phyloP scores from a whole-genome alignment of 2,113 vertebrate species.

The Cyphomyrus plagiostoma region DNA sequence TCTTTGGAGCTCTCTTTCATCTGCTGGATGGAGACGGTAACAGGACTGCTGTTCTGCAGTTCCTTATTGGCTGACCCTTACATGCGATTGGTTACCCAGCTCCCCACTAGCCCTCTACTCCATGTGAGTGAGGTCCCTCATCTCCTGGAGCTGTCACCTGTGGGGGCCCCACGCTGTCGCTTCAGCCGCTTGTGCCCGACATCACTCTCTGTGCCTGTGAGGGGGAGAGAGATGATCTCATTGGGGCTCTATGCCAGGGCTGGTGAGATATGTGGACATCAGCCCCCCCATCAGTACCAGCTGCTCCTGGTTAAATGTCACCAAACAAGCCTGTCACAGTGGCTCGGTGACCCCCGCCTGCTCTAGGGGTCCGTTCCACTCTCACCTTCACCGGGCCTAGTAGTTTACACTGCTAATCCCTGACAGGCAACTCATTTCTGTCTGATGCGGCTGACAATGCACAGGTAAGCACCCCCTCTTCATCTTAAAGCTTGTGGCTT shows the following conservation, averaged over 20 bases:
- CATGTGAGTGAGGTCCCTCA: neutral
- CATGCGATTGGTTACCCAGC: neutral
- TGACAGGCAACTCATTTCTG: neutral
- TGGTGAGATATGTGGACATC: neutral
- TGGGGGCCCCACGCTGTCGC: neutral
- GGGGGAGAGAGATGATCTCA: slow-evolving; percentile 27
- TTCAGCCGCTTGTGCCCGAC: neutral
- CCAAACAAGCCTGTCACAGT: neutral
- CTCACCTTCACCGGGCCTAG: neutral
- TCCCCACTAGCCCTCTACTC: neutral
- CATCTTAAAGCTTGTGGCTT: neutral
- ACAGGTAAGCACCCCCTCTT: neutral
- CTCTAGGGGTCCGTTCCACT: neutral
- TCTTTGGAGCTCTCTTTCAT: neutral
- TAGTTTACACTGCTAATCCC: neutral
- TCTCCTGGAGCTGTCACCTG: slow-evolving; percentile 39
- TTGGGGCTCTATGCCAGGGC: slow-evolving; percentile 21
- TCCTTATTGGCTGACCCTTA: neutral
- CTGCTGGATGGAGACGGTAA: neutral
- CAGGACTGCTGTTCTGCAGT: neutral
- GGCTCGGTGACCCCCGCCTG: neutral
- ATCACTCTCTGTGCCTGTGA: neutral
- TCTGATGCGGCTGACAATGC: neutral
- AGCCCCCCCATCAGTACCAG: neutral
- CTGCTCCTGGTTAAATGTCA: neutral